These are phyloP conservation scores for Melipona bicolor DNA, from an alignment of 2,888 invertebrate species.

Conservation along the genomic window DNA sequence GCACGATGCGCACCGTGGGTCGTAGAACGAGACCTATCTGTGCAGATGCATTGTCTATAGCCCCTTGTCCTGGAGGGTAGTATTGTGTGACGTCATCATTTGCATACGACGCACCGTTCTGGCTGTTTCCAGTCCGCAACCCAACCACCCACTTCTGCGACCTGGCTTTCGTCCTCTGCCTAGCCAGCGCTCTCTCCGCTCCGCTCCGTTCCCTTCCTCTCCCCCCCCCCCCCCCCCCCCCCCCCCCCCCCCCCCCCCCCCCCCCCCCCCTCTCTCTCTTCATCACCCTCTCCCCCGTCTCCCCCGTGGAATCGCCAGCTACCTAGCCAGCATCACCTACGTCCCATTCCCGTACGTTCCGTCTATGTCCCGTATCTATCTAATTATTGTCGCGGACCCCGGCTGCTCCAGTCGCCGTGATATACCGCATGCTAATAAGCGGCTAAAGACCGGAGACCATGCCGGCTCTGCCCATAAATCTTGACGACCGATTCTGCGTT, in stretches of 20 bases:
- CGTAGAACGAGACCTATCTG: conserved; percentile 76
- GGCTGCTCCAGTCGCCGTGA: conserved; percentile 79
- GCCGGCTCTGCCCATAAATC: conserved; percentile 81
- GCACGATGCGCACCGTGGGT: conserved; percentile 60
- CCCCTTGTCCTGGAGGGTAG: conserved; percentile 76
- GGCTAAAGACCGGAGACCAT: conserved; percentile 83
- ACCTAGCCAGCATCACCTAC: conserved; percentile 70
- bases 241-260: too few species aligned
- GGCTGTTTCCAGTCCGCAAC: conserved; percentile 75
- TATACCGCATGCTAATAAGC: conserved; percentile 85
- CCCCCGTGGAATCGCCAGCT: conserved; percentile 62
- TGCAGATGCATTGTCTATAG: conserved; percentile 76
- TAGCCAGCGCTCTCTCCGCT: conserved; percentile 9
- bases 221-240: too few species aligned
- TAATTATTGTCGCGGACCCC: conserved; percentile 83
- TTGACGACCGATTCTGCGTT: conserved; percentile 79
- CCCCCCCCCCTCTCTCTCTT: too few species aligned
- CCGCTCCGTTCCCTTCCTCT: not conserved
- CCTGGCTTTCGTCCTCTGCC: conserved; percentile 55
- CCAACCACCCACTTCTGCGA: conserved; percentile 67
- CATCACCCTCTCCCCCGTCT: conserved; percentile 9
- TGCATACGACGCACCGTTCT: conserved; percentile 81
- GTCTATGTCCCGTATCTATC: conserved; percentile 83
- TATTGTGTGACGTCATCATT: conserved; percentile 83
- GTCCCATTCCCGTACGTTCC: conserved; percentile 71